These are phyloP conservation scores for Ciconia stormi DNA, from an alignment of 2,113 vertebrate species.

Conservation along the genomic window DNA sequence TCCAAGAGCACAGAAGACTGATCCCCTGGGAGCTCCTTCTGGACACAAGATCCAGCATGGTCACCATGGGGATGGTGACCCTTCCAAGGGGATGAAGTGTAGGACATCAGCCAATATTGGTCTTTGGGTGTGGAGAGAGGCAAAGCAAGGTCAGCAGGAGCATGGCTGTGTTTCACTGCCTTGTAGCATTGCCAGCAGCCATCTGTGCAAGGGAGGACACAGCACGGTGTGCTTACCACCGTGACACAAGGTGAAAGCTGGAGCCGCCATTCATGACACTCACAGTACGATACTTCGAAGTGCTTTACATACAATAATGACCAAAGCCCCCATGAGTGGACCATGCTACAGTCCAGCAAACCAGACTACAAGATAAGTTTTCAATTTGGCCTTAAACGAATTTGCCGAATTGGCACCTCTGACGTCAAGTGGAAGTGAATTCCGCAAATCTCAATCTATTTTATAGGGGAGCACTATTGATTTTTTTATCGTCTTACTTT, in stretches of 20 bases:
- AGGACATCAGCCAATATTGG: rapidly evolving
- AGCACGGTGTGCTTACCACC: rapidly evolving
- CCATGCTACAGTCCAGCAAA: not conserved
- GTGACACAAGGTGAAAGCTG: not conserved
- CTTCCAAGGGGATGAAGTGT: not conserved
- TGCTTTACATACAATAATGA: not conserved
- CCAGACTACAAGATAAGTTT: not conserved
- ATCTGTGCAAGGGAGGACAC: rapidly evolving
- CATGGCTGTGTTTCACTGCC: not conserved
- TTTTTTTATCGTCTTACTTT: slow-evolving; percentile 79
- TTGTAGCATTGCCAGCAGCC: not conserved
- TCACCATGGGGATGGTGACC: too few relatives aligned
- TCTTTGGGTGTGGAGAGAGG: not conserved
- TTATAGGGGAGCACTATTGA: slow-evolving; percentile 80
- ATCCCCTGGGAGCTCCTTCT: not conserved
- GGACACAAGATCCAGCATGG: rapidly evolving
- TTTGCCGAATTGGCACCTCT: slow-evolving; percentile 66
- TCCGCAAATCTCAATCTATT: slow-evolving; percentile 77
- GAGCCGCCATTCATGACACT: not conserved
- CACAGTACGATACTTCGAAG: rapidly evolving
- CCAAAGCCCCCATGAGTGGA: not conserved
- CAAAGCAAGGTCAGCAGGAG: not conserved
- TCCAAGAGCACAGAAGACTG: not conserved
- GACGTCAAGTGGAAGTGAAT: slow-evolving; percentile 70
- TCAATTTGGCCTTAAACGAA: slow-evolving; percentile 70